Percentiles rank a stretch among this genome's conserved stretches.
Conservation (phyloP, 2,888 invertebrate species). For the Protophormia terraenovae region DNA sequence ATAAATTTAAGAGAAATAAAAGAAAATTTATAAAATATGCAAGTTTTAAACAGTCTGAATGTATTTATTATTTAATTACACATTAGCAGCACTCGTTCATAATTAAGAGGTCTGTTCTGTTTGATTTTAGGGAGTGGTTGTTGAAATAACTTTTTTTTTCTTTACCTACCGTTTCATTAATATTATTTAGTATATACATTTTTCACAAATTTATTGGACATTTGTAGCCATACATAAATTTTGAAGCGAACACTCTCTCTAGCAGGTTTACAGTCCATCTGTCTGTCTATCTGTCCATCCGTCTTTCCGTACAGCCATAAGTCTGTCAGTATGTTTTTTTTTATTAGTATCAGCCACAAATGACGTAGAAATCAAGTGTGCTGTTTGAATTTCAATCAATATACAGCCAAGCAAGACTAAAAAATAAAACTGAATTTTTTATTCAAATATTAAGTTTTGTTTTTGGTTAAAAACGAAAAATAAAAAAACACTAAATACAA, state of each 20-base stretch:
- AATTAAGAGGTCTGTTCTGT: slow-evolving; percentile 41
- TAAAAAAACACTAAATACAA: slow-evolving; percentile 8
- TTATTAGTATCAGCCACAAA: slow-evolving; percentile 2
- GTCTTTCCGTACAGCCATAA: too few relatives aligned
- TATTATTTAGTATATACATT: slow-evolving; percentile 3
- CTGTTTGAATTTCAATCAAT: slow-evolving; percentile 60
- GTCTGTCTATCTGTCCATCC: too few relatives aligned
- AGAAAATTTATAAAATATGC: slow-evolving; percentile 5
- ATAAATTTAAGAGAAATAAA: neutral
- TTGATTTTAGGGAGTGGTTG: slow-evolving; percentile 53
- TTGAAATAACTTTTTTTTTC: slow-evolving; percentile 8
- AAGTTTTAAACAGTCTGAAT: neutral
- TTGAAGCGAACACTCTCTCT: neutral
- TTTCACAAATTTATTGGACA: slow-evolving; percentile 13
- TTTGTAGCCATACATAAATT: slow-evolving; percentile 19
- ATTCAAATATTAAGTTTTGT: slow-evolving; percentile 57
- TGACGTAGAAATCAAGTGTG: slow-evolving; percentile 62
- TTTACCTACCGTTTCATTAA: slow-evolving; percentile 10
- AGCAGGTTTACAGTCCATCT: neutral
- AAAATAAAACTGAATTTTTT: slow-evolving; percentile 60
- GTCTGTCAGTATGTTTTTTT: neutral
- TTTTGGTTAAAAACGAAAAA: slow-evolving; percentile 45
- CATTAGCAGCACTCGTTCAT: slow-evolving; percentile 26
- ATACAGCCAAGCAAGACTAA: too few relatives aligned
- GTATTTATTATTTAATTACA: slow-evolving; percentile 32